These are phyloP conservation scores for Scopus umbretta DNA, from an alignment of 2,113 vertebrate genomes.

Conservation along the genomic window DNA sequence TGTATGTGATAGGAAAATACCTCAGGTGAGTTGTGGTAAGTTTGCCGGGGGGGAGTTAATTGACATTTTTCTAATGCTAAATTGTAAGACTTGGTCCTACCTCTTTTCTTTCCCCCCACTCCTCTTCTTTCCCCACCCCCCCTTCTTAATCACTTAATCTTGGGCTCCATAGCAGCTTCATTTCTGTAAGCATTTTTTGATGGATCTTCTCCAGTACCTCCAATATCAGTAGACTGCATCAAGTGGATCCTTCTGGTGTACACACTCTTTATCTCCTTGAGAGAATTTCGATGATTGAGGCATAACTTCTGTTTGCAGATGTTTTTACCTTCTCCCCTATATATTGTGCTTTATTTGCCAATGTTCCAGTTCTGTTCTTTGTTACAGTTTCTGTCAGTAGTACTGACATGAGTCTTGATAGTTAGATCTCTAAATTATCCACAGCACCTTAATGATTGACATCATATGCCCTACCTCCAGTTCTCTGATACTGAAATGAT, in stretches of 20 bases:
- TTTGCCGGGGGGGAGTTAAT: no score
- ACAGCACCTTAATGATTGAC: neutral
- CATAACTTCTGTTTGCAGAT: neutral
- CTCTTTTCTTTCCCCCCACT: no score
- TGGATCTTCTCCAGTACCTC: neutral
- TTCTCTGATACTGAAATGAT: neutral
- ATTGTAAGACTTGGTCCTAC: no score
- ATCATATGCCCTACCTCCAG: neutral
- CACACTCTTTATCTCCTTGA: neutral
- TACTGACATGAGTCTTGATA: neutral
- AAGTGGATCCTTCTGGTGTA: neutral
- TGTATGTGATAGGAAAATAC: no score
- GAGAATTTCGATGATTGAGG: neutral
- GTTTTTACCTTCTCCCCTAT: neutral
- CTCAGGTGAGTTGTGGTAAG: no score
- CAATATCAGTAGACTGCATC: neutral
- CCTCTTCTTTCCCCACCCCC: no score
- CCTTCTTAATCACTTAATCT: no score
- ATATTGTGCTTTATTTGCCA: neutral
- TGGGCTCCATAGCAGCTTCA: neutral
- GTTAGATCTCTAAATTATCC: neutral
- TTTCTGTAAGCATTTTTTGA: neutral
- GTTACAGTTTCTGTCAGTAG: neutral
- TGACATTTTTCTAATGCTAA: no score
- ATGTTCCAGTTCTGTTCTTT: neutral